Evolutionary conservation across 2,888 invertebrate species (phyloP).

Genomic region (Hirtodrosophila trivittata): DNA sequence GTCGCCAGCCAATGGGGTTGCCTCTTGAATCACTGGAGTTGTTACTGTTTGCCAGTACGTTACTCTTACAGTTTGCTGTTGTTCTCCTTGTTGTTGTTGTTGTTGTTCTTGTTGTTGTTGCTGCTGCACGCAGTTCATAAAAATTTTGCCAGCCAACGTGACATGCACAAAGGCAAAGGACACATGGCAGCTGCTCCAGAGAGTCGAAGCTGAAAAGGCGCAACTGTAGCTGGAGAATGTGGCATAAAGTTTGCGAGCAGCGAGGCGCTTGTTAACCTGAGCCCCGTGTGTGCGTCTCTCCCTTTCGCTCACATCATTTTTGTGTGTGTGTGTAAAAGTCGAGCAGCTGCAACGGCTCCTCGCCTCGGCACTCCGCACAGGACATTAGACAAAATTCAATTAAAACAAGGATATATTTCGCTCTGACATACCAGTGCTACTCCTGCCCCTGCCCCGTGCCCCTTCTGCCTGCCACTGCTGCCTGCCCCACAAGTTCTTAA

Average conservation of each 20-base stretch:
- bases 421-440: constrained; percentile 42
- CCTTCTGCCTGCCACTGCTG: neutral
- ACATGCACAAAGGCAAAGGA: constrained; percentile 75
- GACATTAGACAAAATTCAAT: constrained; percentile 75
- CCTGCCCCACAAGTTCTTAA: constrained; percentile 26
- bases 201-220: constrained; percentile 5
- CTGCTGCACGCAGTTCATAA: constrained; percentile 73
- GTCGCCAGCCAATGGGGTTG: constrained; percentile 34
- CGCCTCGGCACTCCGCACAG: constrained; percentile 18
- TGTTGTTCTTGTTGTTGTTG: constrained; percentile 14
- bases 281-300: neutral
- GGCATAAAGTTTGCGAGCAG: constrained; percentile 62
- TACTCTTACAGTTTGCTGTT: constrained; percentile 27
- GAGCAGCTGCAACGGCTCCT: constrained; percentile 19
- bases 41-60: constrained; percentile 44
- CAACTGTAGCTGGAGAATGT: constrained; percentile 52
- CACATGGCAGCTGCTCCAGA: constrained; percentile 49
- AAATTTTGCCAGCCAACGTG: constrained; percentile 75
- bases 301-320: neutral
- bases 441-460: neutral
- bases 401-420: constrained; percentile 74
- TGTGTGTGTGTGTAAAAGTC: constrained; percentile 18
- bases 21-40: constrained; percentile 45
- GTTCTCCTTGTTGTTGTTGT: constrained; percentile 11
- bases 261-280: constrained; percentile 69